Conservation (phyloP, 2,888 invertebrate genomes). For the Drosophila monieri region DNA sequence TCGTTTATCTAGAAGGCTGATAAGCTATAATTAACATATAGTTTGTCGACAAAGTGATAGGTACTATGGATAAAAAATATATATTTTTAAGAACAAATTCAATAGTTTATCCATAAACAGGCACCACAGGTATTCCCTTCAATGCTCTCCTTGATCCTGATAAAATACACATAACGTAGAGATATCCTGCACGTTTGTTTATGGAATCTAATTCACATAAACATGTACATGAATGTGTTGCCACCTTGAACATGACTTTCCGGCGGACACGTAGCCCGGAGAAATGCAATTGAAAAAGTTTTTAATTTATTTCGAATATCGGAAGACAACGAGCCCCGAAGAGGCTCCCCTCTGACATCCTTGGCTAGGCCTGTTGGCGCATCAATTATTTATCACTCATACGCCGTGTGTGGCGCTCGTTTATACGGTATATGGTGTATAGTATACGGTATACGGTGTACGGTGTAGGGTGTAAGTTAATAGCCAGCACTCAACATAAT, state of each 20-base stretch:
- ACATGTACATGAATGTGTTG: not conserved
- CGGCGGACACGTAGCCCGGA: constrained; percentile 19
- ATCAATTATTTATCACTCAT: constrained; percentile 67
- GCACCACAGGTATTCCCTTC: no score
- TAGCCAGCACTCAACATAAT: constrained; percentile 64
- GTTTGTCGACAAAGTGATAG: no score
- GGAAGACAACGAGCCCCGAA: constrained; percentile 16
- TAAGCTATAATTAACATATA: no score
- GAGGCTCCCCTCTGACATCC: not conserved
- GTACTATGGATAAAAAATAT: no score
- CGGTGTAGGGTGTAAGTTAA: constrained; percentile 52
- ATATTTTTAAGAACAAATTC: no score
- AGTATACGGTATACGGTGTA: constrained; percentile 22
- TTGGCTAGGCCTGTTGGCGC: constrained; percentile 54
- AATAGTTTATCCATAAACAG: no score
- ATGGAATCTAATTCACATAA: constrained; percentile 17
- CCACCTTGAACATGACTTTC: constrained; percentile 2
- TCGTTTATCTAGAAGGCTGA: no score
- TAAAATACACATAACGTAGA: constrained; percentile 3
- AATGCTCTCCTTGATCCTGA: not conserved
- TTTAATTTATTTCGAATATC: constrained; percentile 67
- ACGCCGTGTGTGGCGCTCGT: constrained; percentile 56
- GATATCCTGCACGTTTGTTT: not conserved
- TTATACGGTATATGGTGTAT: constrained; percentile 42
- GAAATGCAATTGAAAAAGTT: constrained; percentile 67